phyloP scores from a whole-genome alignment of 1,140 invertebrate genomes.

The Chymomyza costata region DNA sequence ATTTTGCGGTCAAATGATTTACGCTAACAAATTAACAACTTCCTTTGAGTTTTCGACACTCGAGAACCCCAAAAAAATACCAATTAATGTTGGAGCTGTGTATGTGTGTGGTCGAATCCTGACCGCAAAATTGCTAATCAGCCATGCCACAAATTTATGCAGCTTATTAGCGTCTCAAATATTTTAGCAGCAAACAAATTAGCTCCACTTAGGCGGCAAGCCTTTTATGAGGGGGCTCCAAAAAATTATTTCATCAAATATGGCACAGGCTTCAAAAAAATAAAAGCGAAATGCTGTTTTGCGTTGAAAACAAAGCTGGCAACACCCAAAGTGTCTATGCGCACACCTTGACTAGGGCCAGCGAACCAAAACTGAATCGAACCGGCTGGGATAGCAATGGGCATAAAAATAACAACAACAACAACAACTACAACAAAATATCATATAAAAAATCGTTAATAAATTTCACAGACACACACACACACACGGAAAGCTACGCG shows the following conservation, averaged over 20 bases:
- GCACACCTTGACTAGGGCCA: constrained; percentile 45
- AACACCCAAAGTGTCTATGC: constrained; percentile 73
- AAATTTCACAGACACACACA: constrained; percentile 62
- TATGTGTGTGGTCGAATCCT: constrained; percentile 52
- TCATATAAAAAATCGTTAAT: constrained; percentile 71
- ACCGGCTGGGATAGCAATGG: too few species aligned
- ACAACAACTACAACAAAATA: constrained; percentile 22
- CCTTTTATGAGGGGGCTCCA: constrained; percentile 3
- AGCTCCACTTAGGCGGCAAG: constrained; percentile 52
- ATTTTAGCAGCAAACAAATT: constrained; percentile 70
- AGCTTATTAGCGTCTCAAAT: constrained; percentile 62
- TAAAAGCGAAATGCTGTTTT: constrained; percentile 50
- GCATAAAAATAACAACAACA: constrained; percentile 17
- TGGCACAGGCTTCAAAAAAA: constrained; percentile 29
- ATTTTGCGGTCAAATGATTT: constrained; percentile 3
- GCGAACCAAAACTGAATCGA: constrained; percentile 13
- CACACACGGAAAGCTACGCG: too few species aligned
- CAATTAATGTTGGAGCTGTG: constrained; percentile 6
- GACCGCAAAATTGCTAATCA: constrained; percentile 58
- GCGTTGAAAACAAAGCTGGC: constrained; percentile 14
- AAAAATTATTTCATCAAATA: constrained; percentile 62
- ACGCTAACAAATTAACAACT: not conserved
- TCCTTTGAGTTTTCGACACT: constrained; percentile 18
- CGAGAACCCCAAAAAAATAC: constrained; percentile 26
- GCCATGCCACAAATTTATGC: constrained; percentile 51